Conservation (phyloP, 2,113 vertebrate genomes). For the Electrona antarctica region DNA sequence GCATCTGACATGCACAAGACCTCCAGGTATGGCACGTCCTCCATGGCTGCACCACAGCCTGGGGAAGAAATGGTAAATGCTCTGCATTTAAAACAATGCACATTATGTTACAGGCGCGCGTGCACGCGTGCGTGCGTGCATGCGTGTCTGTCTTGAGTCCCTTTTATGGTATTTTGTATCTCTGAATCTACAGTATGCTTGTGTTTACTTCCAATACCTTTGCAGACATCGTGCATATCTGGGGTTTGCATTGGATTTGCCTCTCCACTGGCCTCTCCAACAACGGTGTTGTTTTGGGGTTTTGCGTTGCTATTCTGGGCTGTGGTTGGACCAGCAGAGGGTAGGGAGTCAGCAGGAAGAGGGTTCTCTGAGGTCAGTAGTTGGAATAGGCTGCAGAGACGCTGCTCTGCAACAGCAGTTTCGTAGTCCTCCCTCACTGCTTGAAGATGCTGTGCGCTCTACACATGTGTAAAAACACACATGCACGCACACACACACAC, state of each 20-base stretch:
- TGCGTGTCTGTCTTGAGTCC: too few relatives aligned
- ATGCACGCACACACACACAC: background rate
- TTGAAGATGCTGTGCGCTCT: slow-evolving; percentile 45
- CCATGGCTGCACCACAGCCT: slow-evolving; percentile 63
- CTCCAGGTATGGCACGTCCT: slow-evolving; percentile 79
- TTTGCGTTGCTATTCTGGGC: slow-evolving; percentile 12
- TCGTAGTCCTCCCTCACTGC: slow-evolving; percentile 42
- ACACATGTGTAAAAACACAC: too few relatives aligned
- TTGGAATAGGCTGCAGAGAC: slow-evolving; percentile 41
- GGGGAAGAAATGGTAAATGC: background rate
- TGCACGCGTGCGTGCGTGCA: background rate
- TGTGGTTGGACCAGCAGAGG: background rate
- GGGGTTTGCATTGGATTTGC: background rate
- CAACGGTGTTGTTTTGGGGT: slow-evolving; percentile 1
- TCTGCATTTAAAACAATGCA: background rate
- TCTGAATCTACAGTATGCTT: background rate
- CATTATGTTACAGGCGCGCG: background rate
- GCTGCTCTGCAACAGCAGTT: slow-evolving; percentile 34
- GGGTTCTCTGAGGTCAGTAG: slow-evolving; percentile 46
- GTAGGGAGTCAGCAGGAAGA: slow-evolving; percentile 1
- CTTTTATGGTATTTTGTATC: background rate
- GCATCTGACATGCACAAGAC: slow-evolving; percentile 58
- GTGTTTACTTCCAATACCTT: slow-evolving; percentile 54
- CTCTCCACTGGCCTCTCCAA: background rate
- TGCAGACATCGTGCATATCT: slow-evolving; percentile 56